Conservation (phyloP, 1,140 invertebrate species). For the Aphelinus certus region DNA sequence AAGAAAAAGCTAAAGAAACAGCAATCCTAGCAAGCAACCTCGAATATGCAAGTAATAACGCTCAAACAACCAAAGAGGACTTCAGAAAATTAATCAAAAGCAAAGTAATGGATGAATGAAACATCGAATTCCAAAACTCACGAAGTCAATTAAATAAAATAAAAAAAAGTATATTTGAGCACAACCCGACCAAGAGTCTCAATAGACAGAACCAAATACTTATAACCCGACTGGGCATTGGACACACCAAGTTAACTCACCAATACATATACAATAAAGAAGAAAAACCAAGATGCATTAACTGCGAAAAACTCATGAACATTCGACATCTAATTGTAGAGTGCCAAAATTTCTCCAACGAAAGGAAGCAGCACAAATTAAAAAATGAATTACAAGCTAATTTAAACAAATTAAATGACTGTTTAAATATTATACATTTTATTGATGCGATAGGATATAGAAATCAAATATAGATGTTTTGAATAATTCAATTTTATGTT, state of each 20-base stretch:
- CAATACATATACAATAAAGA: background rate
- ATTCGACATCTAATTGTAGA: background rate
- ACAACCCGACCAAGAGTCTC: background rate
- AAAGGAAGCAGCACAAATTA: background rate
- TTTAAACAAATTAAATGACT: too few relatives aligned
- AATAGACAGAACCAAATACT: background rate
- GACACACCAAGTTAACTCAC: background rate
- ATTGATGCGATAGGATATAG: too few relatives aligned
- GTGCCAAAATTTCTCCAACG: background rate
- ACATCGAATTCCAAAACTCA: too few relatives aligned
- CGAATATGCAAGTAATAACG: too few relatives aligned
- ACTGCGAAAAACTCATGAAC: background rate
- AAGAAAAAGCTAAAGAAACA: too few relatives aligned
- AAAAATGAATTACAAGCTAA: background rate
- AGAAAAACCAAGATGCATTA: background rate
- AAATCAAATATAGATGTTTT: too few relatives aligned
- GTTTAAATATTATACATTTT: too few relatives aligned
- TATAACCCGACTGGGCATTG: background rate
- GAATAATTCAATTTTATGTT: too few relatives aligned
- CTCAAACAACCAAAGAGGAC: too few relatives aligned
- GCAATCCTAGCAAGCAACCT: too few relatives aligned
- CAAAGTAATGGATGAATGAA: too few relatives aligned
- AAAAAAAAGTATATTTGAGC: background rate
- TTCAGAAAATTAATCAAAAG: too few relatives aligned
- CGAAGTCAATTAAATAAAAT: background rate